These are phyloP conservation scores for Linepithema humile DNA, from an alignment of 1,140 invertebrate species.

Conservation along the genomic window DNA sequence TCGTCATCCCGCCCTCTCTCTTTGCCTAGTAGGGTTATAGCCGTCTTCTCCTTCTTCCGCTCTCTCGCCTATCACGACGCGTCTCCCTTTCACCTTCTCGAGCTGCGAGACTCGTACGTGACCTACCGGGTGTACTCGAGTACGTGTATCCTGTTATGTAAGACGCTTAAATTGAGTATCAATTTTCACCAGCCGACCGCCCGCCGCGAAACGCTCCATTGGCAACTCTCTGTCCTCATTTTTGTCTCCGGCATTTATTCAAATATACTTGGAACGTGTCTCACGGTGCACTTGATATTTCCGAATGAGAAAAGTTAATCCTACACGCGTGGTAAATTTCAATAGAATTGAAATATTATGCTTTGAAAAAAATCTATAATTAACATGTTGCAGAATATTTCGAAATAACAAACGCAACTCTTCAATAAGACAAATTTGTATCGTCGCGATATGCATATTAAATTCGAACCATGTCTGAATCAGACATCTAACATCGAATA, in stretches of 20 bases:
- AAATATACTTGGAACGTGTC: too few relatives aligned
- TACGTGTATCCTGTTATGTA: conserved; percentile 75
- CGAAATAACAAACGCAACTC: too few relatives aligned
- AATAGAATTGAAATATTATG: too few relatives aligned
- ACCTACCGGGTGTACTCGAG: conserved; percentile 59
- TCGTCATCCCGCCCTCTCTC: not conserved
- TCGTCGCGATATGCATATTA: too few relatives aligned
- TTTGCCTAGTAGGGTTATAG: not conserved
- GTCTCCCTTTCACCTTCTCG: conserved; percentile 67
- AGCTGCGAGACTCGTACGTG: conserved; percentile 67
- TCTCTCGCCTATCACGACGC: conserved; percentile 61
- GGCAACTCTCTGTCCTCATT: not conserved
- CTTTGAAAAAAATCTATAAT: not conserved
- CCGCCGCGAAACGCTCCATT: not conserved
- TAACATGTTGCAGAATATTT: too few relatives aligned
- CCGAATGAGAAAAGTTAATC: not conserved
- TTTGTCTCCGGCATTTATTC: not conserved
- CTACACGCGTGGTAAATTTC: not conserved
- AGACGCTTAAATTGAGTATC: conserved; percentile 72
- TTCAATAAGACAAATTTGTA: too few relatives aligned
- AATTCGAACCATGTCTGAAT: too few relatives aligned
- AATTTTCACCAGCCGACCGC: conserved; percentile 65
- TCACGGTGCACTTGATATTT: not conserved
- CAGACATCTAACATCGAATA: too few relatives aligned
- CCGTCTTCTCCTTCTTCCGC: conserved; percentile 13